Evolutionary conservation across 2,888 invertebrate genomes (phyloP).

Genomic region (Rhogogaster chlorosoma): DNA sequence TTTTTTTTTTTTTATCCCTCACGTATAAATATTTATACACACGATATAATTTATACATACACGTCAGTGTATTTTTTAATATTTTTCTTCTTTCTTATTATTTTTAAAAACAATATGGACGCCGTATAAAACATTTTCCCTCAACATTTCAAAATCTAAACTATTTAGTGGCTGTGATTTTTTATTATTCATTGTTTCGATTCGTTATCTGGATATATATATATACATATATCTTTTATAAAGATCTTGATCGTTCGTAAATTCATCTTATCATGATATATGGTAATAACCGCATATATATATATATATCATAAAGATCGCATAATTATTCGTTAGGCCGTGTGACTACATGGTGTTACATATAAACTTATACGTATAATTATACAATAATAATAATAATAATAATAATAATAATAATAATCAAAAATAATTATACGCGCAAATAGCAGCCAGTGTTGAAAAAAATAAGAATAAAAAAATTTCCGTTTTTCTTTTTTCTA

Average conservation of each 20-base stretch:
- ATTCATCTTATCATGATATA: not conserved
- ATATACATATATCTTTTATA: too few relatives aligned
- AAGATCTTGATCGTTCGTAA: not conserved
- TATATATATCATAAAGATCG: not conserved
- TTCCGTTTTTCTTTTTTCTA: too few relatives aligned
- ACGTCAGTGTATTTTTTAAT: not conserved
- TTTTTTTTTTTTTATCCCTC: too few relatives aligned
- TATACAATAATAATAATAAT: not conserved
- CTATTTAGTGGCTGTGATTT: not conserved
- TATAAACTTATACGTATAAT: not conserved
- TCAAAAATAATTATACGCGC: not conserved
- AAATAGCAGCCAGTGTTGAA: not conserved
- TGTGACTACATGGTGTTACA: not conserved
- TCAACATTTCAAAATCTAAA: not conserved
- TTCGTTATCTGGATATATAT: not conserved
- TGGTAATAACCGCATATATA: not conserved
- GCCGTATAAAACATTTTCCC: not conserved
- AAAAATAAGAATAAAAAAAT: too few relatives aligned
- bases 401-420: not conserved
- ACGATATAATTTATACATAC: not conserved
- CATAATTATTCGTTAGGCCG: not conserved
- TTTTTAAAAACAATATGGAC: not conserved
- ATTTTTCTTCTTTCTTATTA: not conserved
- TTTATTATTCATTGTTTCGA: not conserved
- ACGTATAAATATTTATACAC: not conserved